Conservation (phyloP, 2,797 vertebrate species). For the Petrocephalus schoutedeni region DNA sequence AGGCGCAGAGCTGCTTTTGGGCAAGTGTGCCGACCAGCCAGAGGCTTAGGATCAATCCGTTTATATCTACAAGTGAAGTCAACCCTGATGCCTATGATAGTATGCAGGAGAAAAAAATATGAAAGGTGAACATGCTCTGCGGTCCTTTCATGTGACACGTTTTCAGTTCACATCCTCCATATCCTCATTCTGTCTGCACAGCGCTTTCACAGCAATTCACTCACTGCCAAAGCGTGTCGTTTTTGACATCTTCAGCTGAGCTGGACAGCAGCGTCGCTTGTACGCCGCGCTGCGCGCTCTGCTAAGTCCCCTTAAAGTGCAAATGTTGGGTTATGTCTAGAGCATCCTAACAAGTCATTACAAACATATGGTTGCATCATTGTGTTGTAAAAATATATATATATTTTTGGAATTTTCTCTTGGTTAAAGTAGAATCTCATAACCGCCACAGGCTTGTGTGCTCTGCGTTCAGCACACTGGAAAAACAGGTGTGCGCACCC, state of each 20-base stretch:
- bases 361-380: background rate
- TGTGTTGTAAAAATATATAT: background rate
- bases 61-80: conserved; percentile 11
- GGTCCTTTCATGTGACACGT: background rate
- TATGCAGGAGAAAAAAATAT: background rate
- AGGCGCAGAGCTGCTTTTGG: background rate
- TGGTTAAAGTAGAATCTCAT: background rate
- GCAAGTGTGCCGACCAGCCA: background rate
- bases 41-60: background rate
- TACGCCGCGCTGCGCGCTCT: background rate
- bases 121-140: background rate
- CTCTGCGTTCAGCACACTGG: background rate
- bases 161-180: background rate
- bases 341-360: background rate
- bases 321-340: background rate
- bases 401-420: background rate
- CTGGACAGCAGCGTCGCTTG: background rate
- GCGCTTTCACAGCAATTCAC: background rate
- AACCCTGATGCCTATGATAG: background rate
- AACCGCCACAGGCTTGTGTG: background rate
- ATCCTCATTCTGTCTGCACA: background rate
- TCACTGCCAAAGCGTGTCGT: background rate
- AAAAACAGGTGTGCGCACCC: background rate
- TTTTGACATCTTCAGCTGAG: background rate
- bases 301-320: background rate